phyloP scores from a whole-genome alignment of 2,888 invertebrate species.

The Rhogogaster chlorosoma region DNA sequence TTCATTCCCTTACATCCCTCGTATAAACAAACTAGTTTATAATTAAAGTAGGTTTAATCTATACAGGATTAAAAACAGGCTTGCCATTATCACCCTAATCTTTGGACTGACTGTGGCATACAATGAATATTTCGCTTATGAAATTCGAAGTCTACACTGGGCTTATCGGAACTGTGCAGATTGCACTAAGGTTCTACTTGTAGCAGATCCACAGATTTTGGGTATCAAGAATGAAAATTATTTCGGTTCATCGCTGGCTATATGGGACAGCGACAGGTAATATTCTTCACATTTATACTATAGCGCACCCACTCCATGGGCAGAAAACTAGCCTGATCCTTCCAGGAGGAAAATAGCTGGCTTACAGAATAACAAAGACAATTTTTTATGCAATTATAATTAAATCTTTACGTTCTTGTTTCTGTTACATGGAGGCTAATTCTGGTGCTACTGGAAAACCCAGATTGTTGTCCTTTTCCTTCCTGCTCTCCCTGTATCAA shows the following conservation, averaged over 20 bases:
- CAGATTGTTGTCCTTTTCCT: background rate
- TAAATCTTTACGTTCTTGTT: background rate
- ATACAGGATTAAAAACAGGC: constrained; percentile 66
- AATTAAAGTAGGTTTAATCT: background rate
- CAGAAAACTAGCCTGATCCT: background rate
- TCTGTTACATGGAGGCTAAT: background rate
- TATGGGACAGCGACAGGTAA: constrained; percentile 95
- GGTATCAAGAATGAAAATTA: constrained; percentile 88
- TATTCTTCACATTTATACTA: constrained; percentile 52
- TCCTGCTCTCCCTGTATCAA: background rate
- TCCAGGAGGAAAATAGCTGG: background rate
- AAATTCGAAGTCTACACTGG: constrained; percentile 80
- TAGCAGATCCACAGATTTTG: constrained; percentile 96
- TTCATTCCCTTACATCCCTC: too few species aligned
- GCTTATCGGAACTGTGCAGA: constrained; percentile 75
- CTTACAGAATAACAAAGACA: too few species aligned
- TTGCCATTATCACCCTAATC: constrained; percentile 62
- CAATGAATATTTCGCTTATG: constrained; percentile 81
- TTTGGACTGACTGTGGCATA: constrained; percentile 75
- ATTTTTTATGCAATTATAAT: too few species aligned
- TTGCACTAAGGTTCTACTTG: constrained; percentile 85
- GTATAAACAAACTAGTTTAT: background rate
- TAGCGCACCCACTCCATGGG: background rate
- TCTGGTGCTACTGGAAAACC: background rate
- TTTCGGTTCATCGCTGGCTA: constrained; percentile 84